Percentiles rank a stretch among this genome's conserved stretches.
phyloP scores from a whole-genome alignment of 2,113 vertebrate genomes.

The Spea multiplicata region DNA sequence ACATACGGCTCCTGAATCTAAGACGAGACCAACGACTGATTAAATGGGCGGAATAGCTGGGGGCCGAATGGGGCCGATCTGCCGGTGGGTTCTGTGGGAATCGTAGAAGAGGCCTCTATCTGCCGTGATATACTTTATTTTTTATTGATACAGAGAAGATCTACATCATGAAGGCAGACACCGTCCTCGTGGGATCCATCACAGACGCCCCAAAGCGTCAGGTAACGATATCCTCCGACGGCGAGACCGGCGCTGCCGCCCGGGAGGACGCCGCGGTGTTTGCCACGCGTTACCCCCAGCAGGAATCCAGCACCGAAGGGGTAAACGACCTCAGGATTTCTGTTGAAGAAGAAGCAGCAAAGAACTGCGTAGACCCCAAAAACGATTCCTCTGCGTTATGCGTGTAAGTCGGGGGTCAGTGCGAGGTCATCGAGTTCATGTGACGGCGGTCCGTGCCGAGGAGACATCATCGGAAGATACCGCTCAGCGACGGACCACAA shows the following conservation, averaged over 20 bases:
- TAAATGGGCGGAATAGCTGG: no score
- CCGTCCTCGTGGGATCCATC: constrained; percentile 60
- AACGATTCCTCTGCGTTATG: constrained; percentile 53
- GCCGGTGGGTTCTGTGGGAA: no score
- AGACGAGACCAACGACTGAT: no score
- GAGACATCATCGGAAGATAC: not conserved
- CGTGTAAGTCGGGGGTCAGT: not conserved
- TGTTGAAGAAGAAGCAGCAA: constrained; percentile 62
- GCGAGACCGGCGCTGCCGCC: constrained; percentile 27
- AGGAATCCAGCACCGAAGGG: constrained; percentile 58
- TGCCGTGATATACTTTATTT: not conserved
- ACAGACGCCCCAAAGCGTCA: constrained; percentile 52
- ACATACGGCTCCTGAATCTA: no score
- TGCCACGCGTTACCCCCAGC: constrained; percentile 58
- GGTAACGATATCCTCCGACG: constrained; percentile 45
- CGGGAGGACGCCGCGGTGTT: constrained; percentile 45
- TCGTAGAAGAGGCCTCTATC: no score
- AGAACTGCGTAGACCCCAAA: constrained; percentile 53
- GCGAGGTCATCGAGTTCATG: not conserved
- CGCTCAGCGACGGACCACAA: no score
- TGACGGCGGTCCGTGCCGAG: not conserved
- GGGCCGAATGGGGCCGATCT: no score
- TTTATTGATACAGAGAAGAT: constrained; percentile 57
- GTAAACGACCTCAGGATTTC: constrained; percentile 52
- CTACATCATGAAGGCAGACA: constrained; percentile 63